phyloP scores from a whole-genome alignment of 30 jellyfish, hydroid and myxozoan genomes.

The Pseudorhiza aurosa region DNA sequence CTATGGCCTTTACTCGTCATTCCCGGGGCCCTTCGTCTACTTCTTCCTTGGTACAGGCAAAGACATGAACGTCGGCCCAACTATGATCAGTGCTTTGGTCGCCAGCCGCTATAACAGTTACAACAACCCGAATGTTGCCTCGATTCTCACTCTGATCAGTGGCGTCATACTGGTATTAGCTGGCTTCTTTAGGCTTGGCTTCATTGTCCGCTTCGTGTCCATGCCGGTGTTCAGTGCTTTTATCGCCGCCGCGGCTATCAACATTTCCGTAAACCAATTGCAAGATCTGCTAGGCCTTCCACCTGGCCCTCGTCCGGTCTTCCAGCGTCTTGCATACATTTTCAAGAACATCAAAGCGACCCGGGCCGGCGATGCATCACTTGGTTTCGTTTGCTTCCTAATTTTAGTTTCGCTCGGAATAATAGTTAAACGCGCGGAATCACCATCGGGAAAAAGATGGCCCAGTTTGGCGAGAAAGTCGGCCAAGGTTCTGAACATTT shows the following conservation, averaged over 20 bases:
- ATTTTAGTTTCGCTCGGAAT: constrained; percentile 22
- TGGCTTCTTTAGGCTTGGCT: constrained; percentile 70
- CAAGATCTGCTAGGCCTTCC: constrained; percentile 67
- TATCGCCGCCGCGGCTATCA: constrained; percentile 80
- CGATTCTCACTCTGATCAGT: constrained; percentile 57
- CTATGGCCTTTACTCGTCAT: constrained; percentile 78
- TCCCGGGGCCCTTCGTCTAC: constrained; percentile 79
- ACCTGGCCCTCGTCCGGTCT: constrained; percentile 49
- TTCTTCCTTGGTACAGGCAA: constrained; percentile 81
- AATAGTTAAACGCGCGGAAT: neutral
- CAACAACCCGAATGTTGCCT: constrained; percentile 52
- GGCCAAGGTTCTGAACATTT: constrained; percentile 31
- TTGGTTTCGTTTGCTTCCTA: constrained; percentile 60
- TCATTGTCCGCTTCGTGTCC: constrained; percentile 74
- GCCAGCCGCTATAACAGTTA: constrained; percentile 40
- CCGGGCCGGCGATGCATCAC: constrained; percentile 67
- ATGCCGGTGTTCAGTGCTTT: constrained; percentile 82
- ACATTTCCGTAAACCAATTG: constrained; percentile 53
- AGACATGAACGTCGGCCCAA: constrained; percentile 85
- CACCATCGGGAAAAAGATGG: neutral
- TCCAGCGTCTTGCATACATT: constrained; percentile 46
- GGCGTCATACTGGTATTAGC: constrained; percentile 62
- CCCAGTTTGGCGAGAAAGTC: constrained; percentile 8
- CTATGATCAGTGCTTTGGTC: constrained; percentile 66
- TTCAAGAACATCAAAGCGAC: constrained; percentile 38